Percentiles rank a stretch among this genome's conserved stretches.
Evolutionary conservation across 2,797 vertebrate genomes (phyloP).

Genomic region (Gymnodraco acuticeps): DNA sequence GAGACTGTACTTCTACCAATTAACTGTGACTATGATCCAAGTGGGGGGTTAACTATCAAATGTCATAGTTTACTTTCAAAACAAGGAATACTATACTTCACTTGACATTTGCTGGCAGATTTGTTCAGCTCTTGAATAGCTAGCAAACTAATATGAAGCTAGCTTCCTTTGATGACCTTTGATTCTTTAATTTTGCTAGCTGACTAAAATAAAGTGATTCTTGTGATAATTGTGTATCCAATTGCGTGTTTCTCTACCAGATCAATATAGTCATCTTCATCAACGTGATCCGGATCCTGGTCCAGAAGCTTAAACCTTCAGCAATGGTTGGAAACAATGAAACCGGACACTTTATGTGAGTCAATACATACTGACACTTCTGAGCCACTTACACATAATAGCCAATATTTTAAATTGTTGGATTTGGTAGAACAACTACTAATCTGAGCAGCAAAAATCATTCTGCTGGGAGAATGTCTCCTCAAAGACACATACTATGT

Average conservation of each 20-base stretch:
- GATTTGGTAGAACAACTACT: background rate
- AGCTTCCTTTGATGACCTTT: too few relatives aligned
- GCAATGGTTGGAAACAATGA: slow-evolving; percentile 84
- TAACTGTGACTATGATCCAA: background rate
- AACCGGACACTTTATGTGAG: slow-evolving; percentile 90
- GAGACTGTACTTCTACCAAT: background rate
- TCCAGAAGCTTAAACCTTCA: slow-evolving; percentile 89
- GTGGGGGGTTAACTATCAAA: background rate
- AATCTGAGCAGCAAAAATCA: background rate
- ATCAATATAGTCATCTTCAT: slow-evolving; percentile 92
- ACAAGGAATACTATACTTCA: background rate
- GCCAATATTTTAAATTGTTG: background rate
- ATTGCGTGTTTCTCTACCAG: slow-evolving; percentile 66
- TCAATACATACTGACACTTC: slow-evolving; percentile 6
- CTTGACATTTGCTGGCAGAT: background rate
- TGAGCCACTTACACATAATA: background rate
- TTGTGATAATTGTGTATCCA: background rate
- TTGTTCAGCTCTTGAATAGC: background rate
- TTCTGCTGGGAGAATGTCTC: too few relatives aligned
- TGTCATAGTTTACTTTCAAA: background rate
- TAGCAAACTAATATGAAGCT: too few relatives aligned
- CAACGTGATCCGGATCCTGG: slow-evolving; percentile 90
- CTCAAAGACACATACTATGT: background rate
- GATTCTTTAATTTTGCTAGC: background rate
- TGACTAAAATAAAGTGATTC: background rate